These are phyloP conservation scores for Ondatra zibethicus DNA, from an alignment of 2,113 vertebrate species.

Conservation along the genomic window DNA sequence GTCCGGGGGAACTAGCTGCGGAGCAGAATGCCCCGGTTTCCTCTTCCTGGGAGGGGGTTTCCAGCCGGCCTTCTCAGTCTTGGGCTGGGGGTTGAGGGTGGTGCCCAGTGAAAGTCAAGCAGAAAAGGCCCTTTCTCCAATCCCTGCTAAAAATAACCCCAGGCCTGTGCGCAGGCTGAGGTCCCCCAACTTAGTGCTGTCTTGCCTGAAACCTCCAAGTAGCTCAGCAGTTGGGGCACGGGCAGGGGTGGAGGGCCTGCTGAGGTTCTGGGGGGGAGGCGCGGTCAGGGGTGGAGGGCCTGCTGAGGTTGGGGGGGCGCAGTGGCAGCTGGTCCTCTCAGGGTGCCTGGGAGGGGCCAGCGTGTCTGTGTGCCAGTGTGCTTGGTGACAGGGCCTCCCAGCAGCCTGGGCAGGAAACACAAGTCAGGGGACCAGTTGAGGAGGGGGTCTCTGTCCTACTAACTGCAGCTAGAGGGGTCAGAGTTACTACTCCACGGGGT, in stretches of 20 bases:
- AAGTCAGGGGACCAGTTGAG: conserved; percentile 13
- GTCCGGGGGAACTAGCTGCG: conserved; percentile 16
- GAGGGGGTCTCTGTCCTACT: conserved; percentile 63
- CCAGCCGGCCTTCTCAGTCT: not conserved
- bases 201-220: conserved; percentile 63
- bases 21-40: conserved; percentile 71
- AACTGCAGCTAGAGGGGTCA: not conserved
- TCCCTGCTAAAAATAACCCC: conserved; percentile 66
- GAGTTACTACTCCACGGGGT: conserved; percentile 13
- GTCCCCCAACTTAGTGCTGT: not conserved
- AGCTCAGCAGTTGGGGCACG: not conserved
- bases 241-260: not conserved
- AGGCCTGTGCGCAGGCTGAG: not conserved
- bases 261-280: not conserved
- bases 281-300: not conserved
- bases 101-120: conserved; percentile 45
- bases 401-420: conserved; percentile 47
- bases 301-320: not conserved
- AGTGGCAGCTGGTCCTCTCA: conserved; percentile 2
- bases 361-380: not conserved
- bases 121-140: conserved; percentile 48
- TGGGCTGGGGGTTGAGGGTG: not conserved
- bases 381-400: conserved; percentile 14
- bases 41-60: conserved; percentile 71
- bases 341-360: not conserved